A percentile compares a stretch with the other conserved stretches of the same genome.
Conservation (phyloP, 1,140 invertebrate genomes). For the Trigoniulus corallinus region DNA sequence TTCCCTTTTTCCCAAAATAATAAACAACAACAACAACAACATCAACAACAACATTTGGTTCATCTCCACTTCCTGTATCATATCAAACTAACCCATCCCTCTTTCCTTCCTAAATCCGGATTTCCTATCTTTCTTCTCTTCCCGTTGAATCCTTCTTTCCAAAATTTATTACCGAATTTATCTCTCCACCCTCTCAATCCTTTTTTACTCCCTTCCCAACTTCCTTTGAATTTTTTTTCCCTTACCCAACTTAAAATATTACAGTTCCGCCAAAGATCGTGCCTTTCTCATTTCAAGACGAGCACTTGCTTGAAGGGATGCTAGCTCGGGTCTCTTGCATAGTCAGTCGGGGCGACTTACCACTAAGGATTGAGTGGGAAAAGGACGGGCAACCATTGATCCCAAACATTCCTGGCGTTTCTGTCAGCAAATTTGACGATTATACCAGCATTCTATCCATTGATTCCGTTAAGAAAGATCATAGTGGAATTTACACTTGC, state of each 20-base stretch:
- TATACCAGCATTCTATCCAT: constrained; percentile 78
- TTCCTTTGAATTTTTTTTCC: background rate
- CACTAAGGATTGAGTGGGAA: constrained; percentile 62
- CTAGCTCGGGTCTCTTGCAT: constrained; percentile 59
- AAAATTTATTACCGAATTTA: too few relatives aligned
- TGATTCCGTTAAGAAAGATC: constrained; percentile 27
- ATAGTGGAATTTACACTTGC: constrained; percentile 23
- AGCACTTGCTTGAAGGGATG: constrained; percentile 25
- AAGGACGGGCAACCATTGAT: constrained; percentile 50
- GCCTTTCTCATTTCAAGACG: constrained; percentile 22
- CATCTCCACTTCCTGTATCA: too few relatives aligned
- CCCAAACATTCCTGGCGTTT: constrained; percentile 29
- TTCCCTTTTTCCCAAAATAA: background rate
- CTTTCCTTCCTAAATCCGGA: too few relatives aligned
- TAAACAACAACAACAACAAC: background rate
- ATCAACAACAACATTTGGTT: too few relatives aligned
- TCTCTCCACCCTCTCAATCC: too few relatives aligned
- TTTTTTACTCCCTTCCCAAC: too few relatives aligned
- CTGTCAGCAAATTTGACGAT: constrained; percentile 53
- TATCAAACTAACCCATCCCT: too few relatives aligned
- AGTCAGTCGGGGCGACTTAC: constrained; percentile 83
- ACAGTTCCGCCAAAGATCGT: constrained; percentile 32
- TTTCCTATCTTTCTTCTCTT: too few relatives aligned
- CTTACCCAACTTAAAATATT: background rate
- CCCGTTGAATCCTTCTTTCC: too few relatives aligned